phyloP scores from a whole-genome alignment of 2,113 vertebrate species.

The Peromyscus polionotus region DNA sequence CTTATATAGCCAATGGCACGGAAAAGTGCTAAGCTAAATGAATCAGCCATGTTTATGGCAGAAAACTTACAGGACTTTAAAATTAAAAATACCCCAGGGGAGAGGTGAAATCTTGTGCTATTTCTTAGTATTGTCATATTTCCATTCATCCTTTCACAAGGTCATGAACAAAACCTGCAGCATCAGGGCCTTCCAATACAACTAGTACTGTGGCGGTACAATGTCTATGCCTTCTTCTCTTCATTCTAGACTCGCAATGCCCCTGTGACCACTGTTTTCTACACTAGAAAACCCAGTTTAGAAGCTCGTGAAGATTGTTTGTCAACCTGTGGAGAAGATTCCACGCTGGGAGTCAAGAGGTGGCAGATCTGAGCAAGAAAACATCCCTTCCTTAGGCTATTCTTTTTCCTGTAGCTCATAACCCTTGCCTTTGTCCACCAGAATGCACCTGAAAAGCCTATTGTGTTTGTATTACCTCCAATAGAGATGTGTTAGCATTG shows the following conservation, averaged over 20 bases:
- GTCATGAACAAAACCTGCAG: fast-evolving
- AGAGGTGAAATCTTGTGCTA: background rate
- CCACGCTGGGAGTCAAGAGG: background rate
- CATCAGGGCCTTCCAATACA: background rate
- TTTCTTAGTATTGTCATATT: background rate
- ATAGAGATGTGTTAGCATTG: background rate
- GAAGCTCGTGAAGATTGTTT: background rate
- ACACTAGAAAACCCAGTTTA: background rate
- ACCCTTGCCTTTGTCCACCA: background rate
- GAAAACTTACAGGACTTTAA: background rate
- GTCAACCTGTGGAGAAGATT: background rate
- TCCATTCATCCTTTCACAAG: background rate
- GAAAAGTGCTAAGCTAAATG: background rate
- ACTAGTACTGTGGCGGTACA: background rate
- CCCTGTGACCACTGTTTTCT: background rate
- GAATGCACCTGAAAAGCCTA: background rate
- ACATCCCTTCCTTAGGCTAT: fast-evolving
- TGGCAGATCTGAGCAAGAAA: fast-evolving
- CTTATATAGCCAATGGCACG: background rate
- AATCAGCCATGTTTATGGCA: background rate
- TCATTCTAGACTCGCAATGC: background rate
- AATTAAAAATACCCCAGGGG: background rate
- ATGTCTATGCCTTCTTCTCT: background rate
- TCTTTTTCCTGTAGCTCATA: background rate
- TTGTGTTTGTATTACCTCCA: background rate